These are phyloP conservation scores for Pristionchus fissidentatus DNA, from an alignment of 2,888 invertebrate species.

Conservation along the genomic window DNA sequence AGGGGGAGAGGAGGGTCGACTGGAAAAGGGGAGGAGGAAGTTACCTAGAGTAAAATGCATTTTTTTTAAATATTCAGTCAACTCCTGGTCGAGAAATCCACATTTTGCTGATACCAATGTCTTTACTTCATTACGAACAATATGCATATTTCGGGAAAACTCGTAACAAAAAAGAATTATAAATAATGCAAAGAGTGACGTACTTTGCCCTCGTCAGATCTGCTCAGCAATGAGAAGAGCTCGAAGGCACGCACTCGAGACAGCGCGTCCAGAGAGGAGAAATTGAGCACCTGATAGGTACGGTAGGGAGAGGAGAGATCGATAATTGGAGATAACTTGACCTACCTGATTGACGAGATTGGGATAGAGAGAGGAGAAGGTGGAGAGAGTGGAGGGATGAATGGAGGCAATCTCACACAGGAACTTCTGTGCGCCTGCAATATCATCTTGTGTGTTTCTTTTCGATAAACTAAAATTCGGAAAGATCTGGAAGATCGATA, in stretches of 20 bases:
- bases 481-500: not conserved
- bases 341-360: slow-evolving; percentile 31
- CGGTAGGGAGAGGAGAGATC: not conserved
- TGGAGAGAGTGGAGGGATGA: not conserved
- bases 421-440: slow-evolving; percentile 41
- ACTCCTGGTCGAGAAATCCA: too few relatives aligned
- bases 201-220: slow-evolving; percentile 41
- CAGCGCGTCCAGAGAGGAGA: slow-evolving; percentile 45
- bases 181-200: too few relatives aligned
- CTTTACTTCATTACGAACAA: too few relatives aligned
- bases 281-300: slow-evolving; percentile 27
- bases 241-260: slow-evolving; percentile 41
- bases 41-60: too few relatives aligned
- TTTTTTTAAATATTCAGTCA: too few relatives aligned
- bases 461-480: not conserved
- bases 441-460: not conserved
- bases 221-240: slow-evolving; percentile 22
- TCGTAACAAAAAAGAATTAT: too few relatives aligned
- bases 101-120: too few relatives aligned
- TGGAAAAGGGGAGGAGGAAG: not conserved
- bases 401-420: slow-evolving; percentile 35
- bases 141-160: too few relatives aligned
- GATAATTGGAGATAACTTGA: not conserved
- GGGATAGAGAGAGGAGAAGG: slow-evolving; percentile 30
- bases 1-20: not conserved